Evolutionary conservation across 2,888 invertebrate genomes (phyloP).

Genomic region (Dryobota labecula): DNA sequence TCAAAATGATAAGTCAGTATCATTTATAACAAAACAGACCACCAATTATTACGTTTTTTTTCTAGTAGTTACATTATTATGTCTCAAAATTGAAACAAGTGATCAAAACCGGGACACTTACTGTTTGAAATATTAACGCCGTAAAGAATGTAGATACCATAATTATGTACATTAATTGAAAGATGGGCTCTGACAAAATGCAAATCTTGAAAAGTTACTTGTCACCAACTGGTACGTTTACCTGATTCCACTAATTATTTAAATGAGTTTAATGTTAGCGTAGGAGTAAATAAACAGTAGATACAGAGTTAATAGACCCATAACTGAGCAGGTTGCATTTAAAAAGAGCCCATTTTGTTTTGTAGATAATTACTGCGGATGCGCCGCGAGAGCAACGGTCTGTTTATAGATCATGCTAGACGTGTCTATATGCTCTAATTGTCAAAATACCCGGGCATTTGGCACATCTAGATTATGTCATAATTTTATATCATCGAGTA

Average conservation of each 20-base stretch:
- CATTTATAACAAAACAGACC: too few relatives aligned
- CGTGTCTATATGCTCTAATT: constrained; percentile 36
- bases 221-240: constrained; percentile 12
- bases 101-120: too few relatives aligned
- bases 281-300: constrained; percentile 14
- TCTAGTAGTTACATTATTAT: too few relatives aligned
- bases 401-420: constrained; percentile 58
- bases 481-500: background rate
- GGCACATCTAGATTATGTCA: background rate
- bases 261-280: constrained; percentile 13
- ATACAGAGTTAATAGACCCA: constrained; percentile 45
- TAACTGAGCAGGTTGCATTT: constrained; percentile 28
- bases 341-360: constrained; percentile 28
- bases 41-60: too few relatives aligned
- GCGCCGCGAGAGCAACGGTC: constrained; percentile 57
- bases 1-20: too few relatives aligned
- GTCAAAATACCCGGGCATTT: background rate
- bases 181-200: background rate
- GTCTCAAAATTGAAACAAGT: too few relatives aligned
- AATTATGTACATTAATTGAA: too few relatives aligned
- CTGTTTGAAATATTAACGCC: too few relatives aligned
- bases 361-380: constrained; percentile 27
- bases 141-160: too few relatives aligned
- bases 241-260: constrained; percentile 9
- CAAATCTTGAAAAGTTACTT: background rate